These are phyloP conservation scores for Danio choprae DNA, from an alignment of 2,797 vertebrate genomes.

Conservation along the genomic window DNA sequence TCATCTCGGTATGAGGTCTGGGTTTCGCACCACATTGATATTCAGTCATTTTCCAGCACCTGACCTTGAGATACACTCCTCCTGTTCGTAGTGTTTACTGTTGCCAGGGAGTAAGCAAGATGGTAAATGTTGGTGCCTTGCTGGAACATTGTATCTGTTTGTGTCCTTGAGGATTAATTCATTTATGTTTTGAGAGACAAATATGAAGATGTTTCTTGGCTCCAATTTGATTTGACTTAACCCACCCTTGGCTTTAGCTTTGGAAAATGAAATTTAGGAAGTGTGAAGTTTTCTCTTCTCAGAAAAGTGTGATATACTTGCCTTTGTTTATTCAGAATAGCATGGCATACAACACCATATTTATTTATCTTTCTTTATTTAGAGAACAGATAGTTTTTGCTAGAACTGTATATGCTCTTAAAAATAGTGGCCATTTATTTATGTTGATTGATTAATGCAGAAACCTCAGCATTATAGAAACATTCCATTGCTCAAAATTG, in stretches of 20 bases:
- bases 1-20: slow-evolving; percentile 21
- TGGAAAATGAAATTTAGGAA: slow-evolving; percentile 21
- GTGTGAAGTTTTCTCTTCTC: neutral
- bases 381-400: neutral
- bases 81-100: slow-evolving; percentile 68
- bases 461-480: too few species aligned
- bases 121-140: slow-evolving; percentile 36
- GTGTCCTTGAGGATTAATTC: slow-evolving; percentile 50
- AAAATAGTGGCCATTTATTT: too few species aligned
- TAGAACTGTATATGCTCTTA: too few species aligned
- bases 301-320: neutral
- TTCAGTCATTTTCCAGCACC: slow-evolving; percentile 33
- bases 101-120: slow-evolving; percentile 73
- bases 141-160: slow-evolving; percentile 41
- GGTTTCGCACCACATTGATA: neutral
- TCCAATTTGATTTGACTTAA: slow-evolving; percentile 40
- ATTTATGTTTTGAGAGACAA: slow-evolving; percentile 47
- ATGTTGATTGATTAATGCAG: too few species aligned
- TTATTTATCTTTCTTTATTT: too few species aligned
- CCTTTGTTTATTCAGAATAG: neutral
- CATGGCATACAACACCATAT: neutral
- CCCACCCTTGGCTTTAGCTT: slow-evolving; percentile 9
- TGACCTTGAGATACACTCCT: slow-evolving; percentile 12
- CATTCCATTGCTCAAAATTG: too few species aligned
- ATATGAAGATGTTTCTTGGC: slow-evolving; percentile 30